Base-by-base conservation (phyloP, 2,888 invertebrate genomes). In the Plebejus anna region DNA sequence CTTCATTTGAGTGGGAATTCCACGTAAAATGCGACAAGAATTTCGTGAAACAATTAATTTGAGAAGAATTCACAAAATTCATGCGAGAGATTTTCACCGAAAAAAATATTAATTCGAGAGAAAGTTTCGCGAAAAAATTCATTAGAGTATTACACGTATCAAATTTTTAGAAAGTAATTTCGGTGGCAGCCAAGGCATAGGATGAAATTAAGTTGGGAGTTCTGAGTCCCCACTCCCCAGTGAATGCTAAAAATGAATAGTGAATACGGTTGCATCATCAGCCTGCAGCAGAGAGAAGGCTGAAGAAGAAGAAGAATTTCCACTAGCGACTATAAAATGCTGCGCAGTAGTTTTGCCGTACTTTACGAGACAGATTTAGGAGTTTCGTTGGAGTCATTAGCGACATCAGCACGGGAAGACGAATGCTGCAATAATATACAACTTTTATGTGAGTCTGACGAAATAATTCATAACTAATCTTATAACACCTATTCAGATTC, bases 101-200 rank as follows among this genome's bases (percentile, higher is more conserved):
- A 66, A 32, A 66, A 32, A 13, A 32, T 47, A 66, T 66, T 32
- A 66, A 11, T 66, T 66, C 32, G 36, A 36, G 66, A 66, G 32
- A 36, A 36, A 66, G 32, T 66, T 36, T 66, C 32, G 13, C 66
- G 32, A 36, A 32, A 66, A 66, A 66, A 66, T 28, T 66, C 16
- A 66, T 66, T 66, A 11, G 61, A 28, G 28, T 61, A 22, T 66
- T 66, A 28, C 11, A 32, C 32, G 66, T 66, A 61, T 61, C 66
- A 66, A 66, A 66, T 32, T 66, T 66, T 66, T 66, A 66, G 66
- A 66, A 66, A 66, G 66, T 66, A 66, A 66, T 36, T 66, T 66
- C 16, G 32, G 16, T 36, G 16, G 36, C 11, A 4, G 13, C 13
- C 5, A 11, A 61, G 32, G 66, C 66, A 16, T 32, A 28, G 32